phyloP scores from a whole-genome alignment of 2,888 invertebrate genomes.

The Scaptomyza tumidula region DNA sequence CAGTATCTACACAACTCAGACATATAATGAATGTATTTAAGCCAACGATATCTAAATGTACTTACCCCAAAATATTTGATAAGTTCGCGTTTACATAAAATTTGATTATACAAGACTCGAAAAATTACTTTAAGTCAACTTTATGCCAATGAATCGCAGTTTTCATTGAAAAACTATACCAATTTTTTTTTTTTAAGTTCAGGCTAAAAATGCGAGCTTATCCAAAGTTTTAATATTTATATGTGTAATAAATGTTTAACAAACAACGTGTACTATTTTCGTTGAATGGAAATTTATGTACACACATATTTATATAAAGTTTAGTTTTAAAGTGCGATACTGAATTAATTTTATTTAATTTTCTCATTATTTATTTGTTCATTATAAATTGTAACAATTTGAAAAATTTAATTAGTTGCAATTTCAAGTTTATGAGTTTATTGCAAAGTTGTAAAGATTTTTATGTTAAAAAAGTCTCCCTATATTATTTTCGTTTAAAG shows the following conservation, averaged over 20 bases:
- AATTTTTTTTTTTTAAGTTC: neutral
- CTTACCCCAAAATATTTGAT: neutral
- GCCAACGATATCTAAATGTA: neutral
- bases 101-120: neutral
- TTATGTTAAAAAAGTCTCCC: neutral
- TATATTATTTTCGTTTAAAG: conserved; percentile 2
- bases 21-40: neutral
- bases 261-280: neutral
- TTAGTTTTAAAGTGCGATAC: neutral
- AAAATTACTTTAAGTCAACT: neutral
- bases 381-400: conserved; percentile 1
- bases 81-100: neutral
- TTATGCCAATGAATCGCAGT: neutral
- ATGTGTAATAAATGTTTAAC: neutral
- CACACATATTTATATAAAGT: neutral
- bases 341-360: neutral
- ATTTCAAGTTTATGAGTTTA: neutral
- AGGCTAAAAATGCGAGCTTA: neutral
- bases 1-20: neutral
- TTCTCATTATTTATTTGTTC: neutral
- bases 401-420: neutral
- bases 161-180: neutral
- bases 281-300: neutral
- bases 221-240: neutral
- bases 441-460: neutral